Conservation (phyloP, 2,113 vertebrate genomes). For the Nestor notabilis region DNA sequence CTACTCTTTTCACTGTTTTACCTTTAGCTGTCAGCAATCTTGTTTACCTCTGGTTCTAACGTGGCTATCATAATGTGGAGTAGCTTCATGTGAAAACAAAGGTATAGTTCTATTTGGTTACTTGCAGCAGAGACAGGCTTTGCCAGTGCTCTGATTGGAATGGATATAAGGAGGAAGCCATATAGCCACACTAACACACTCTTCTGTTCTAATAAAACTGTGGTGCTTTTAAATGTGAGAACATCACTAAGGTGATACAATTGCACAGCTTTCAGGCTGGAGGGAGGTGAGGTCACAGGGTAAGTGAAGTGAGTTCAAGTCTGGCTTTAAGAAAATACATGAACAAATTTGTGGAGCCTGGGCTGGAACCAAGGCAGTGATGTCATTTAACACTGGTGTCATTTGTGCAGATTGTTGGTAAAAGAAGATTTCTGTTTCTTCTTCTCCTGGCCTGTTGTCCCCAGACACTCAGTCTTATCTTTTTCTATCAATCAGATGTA, state of each 20-base stretch:
- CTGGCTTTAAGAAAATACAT: neutral
- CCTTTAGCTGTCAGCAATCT: neutral
- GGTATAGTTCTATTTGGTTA: neutral
- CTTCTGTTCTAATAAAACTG: neutral
- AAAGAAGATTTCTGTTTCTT: neutral
- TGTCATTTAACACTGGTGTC: neutral
- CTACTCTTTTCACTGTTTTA: neutral
- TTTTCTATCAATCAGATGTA: neutral
- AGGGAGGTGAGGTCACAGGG: neutral
- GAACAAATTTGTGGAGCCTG: neutral
- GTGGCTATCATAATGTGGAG: neutral
- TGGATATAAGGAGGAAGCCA: neutral
- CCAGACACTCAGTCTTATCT: neutral
- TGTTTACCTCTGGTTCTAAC: neutral
- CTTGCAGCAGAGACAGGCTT: neutral
- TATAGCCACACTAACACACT: neutral
- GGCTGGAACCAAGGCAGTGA: neutral
- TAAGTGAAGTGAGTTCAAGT: neutral
- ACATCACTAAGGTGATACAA: neutral
- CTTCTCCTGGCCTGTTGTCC: neutral
- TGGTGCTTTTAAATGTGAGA: neutral
- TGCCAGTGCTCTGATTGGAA: neutral
- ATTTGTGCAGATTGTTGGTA: neutral
- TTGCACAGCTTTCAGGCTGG: neutral
- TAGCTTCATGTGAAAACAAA: neutral